Conservation (phyloP, 2,113 vertebrate genomes). For the Cynopterus brachyotis region DNA sequence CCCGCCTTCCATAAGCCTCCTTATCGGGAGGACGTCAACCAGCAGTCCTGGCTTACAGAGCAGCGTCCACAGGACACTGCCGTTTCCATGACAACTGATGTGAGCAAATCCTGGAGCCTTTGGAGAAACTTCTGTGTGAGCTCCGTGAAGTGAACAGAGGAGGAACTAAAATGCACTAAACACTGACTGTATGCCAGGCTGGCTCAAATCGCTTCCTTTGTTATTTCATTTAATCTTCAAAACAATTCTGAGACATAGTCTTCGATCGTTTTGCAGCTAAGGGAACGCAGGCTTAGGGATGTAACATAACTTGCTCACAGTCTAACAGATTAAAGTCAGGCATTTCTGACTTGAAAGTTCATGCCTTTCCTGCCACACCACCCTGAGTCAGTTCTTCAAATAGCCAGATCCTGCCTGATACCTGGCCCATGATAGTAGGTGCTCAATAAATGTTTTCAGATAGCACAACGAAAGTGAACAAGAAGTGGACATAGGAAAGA, state of each 20-base stretch:
- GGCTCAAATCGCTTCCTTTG: not conserved
- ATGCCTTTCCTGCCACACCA: not conserved
- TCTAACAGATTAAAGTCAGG: not conserved
- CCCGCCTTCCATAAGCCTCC: not conserved
- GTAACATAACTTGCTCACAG: not conserved
- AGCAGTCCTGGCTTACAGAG: not conserved
- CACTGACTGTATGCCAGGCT: not conserved
- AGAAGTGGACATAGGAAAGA: not conserved
- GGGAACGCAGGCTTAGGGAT: not conserved
- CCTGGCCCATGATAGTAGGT: no score
- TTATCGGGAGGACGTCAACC: not conserved
- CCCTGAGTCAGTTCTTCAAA: not conserved
- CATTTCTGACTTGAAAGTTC: not conserved
- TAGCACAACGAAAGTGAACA: not conserved
- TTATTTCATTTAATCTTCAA: not conserved
- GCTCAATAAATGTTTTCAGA: not conserved
- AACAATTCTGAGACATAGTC: not conserved
- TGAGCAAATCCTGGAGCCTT: not conserved
- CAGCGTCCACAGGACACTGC: not conserved
- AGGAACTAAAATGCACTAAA: not conserved
- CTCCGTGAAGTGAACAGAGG: not conserved
- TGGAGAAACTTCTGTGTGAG: constrained; percentile 20
- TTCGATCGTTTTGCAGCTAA: not conserved
- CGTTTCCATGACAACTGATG: not conserved
- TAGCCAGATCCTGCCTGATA: not conserved